Evolutionary conservation across 2,797 vertebrate species (phyloP), one percentile per base, ranked within the genome.

Genomic region (Chaetophractus vellerosus): DNA sequence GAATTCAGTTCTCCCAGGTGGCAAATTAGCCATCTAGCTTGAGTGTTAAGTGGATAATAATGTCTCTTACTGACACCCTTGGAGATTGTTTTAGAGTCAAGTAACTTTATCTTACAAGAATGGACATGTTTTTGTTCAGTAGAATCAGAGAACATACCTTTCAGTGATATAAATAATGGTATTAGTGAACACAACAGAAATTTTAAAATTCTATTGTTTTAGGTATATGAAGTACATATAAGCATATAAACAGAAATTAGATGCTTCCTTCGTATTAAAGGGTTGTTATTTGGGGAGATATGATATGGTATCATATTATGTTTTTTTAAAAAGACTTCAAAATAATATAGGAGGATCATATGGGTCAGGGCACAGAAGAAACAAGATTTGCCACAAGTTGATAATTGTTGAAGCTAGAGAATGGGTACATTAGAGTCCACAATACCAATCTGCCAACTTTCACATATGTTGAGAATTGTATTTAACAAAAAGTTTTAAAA

Each of bases 71-170:
- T 66, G 31, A 83, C 2, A 21, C 69, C 78, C 89, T 90, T 89
- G 9, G 93, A 95, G 94, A 91, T 78, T 90, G 50, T 69, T 94
- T 91, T 91, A 93, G 64, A 92, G 19, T 93, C 95, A 95, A 95
- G 55, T 95, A 95, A 93, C 81, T 96, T 95, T 90, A 38, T 83
- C 86, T 88, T 87, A 61, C 68, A 95, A 94, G 76, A 89, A 71
- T 71, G 75, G 63, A 61, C 88, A 88, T 94, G 72, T 61, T 97
- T 86, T 92, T 84, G 79, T 91, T 78, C 76, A 93, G 68, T 90
- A 91, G 55, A 95, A 74, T 84, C 48, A 4, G 71, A 90, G 24
- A 92, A 28, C 38, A 16, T 89, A 50, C 92, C 90, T 96, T 93
- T n/a, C 68, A 59, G 41, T 75, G 38, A 59, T 94, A 36, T 12